These are phyloP conservation scores for Lepidochrysops patricia DNA, from an alignment of 2,888 invertebrate species.

Conservation along the genomic window DNA sequence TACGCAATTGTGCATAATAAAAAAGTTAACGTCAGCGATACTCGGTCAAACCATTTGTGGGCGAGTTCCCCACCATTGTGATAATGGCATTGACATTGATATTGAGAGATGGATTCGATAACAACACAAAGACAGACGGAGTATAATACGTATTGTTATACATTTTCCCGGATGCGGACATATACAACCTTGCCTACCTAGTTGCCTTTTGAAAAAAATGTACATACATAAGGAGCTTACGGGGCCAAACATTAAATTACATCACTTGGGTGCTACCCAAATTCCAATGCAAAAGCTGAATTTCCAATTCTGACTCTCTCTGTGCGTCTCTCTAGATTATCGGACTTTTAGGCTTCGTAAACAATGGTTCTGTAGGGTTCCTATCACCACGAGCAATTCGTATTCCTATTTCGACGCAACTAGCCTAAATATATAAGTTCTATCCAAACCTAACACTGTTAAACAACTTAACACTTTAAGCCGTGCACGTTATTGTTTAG, in stretches of 20 bases:
- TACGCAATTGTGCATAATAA: neutral
- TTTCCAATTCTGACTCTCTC: no score
- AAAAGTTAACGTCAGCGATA: neutral
- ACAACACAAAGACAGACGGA: neutral
- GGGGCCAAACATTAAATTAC: neutral
- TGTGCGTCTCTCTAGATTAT: no score
- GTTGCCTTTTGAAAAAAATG: neutral
- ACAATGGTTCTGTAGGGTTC: no score
- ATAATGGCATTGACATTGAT: conserved; percentile 8
- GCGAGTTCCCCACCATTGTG: neutral
- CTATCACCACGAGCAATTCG: no score
- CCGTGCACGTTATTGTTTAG: no score
- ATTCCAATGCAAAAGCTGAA: neutral
- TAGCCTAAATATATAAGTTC: no score
- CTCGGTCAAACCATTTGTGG: neutral
- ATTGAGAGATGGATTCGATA: conserved; percentile 5
- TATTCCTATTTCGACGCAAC: no score
- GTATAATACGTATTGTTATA: neutral
- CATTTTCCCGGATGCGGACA: conserved; percentile 10
- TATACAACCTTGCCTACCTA: conserved; percentile 5
- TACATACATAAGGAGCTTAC: neutral
- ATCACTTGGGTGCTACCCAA: neutral
- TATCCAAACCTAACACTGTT: no score
- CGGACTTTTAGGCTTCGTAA: no score
- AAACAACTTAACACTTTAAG: no score